Base-by-base conservation (phyloP, 2,888 invertebrate genomes). In the Mantis religiosa region DNA sequence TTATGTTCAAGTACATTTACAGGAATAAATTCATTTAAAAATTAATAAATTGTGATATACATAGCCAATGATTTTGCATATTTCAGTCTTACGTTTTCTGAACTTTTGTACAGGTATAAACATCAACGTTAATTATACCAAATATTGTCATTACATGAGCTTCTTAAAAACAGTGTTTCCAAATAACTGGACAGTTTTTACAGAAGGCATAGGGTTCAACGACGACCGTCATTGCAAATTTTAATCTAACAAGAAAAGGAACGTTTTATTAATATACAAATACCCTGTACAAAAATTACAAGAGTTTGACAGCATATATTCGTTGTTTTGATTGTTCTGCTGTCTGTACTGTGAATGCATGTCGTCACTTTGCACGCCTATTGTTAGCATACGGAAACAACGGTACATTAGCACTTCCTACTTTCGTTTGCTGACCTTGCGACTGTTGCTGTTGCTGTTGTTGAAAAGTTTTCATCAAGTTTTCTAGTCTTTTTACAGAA, bases 391-490 rank as follows among this genome's bases (percentile, higher is more conserved):
- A 71, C 20, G 54, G 54, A 71, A 71, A 71, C 54, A 71, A 71
- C 4, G 54, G 54, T 71, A 71, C 54, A 20, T 71, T 71, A 71
- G 54, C 54, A 71, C 83, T 83, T 83, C 83, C 86, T 41, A 30
- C 30, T 54, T 25, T 47, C 25, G 47, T 47, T 27, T 41, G 34
- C 28, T 83, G 82, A 6, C 20, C 41, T 25, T 83, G n/a, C 47
- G 30, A 83, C 27, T 83, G 41, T 14, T 34, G 83, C 41, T 34
- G 30, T 28, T 83, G 34, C 8, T 83, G 41, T 20, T 83, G 89
- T 14, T 87, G 87, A 15, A 85, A n/a, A 20, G 54, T 87, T 84
- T 88, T 88, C 89, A 90, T 89, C 25, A 89, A 82, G 47, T 87
- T 82, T 30, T 89, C 88, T n/a, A 89, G 83, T 20, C 54, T 84